Conservation (phyloP, 2,797 vertebrate species). For the Neosilurus hyrtlii region DNA sequence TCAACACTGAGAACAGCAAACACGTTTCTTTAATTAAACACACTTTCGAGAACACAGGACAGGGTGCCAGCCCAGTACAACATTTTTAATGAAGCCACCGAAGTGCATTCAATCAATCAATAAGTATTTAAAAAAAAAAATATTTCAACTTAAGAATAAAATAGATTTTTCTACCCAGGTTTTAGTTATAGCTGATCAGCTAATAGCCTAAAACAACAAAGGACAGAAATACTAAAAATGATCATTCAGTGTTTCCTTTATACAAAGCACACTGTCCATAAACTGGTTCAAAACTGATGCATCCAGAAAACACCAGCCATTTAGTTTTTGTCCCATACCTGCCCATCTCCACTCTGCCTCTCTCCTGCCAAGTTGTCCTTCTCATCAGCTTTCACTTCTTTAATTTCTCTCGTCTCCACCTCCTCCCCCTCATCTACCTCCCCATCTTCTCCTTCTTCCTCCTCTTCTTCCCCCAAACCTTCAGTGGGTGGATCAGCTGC, state of each 20-base stretch:
- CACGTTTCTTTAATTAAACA: no score
- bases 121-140: no score
- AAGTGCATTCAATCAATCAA: no score
- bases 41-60: no score
- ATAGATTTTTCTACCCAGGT: no score
- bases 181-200: no score
- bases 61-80: no score
- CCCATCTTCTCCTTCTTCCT: constrained; percentile 56
- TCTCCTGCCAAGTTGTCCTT: constrained; percentile 87
- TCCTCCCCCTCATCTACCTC: constrained; percentile 64
- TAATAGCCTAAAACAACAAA: background rate
- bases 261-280: background rate
- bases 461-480: constrained; percentile 67
- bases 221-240: background rate
- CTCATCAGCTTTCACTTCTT: constrained; percentile 77
- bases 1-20: no score
- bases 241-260: background rate
- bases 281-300: background rate
- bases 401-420: constrained; percentile 62
- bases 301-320: background rate
- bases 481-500: constrained; percentile 73
- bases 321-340: constrained; percentile 73
- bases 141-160: no score
- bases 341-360: constrained; percentile 93
- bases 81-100: no score